Evolutionary conservation across 2,888 invertebrate genomes (phyloP).

Genomic region (Drosophila dives): DNA sequence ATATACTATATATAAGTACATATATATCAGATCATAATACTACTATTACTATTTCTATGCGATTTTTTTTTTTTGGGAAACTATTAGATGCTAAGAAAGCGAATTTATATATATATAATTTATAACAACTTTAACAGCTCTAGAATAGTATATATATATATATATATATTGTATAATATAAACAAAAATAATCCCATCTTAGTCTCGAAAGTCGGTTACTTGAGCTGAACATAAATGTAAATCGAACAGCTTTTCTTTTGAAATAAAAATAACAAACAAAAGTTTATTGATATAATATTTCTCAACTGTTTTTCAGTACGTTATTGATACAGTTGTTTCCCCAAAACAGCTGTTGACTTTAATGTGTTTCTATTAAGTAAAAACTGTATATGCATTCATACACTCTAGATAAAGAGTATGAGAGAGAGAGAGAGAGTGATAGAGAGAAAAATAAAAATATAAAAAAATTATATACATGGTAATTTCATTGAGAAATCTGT

Average conservation of each 20-base stretch:
- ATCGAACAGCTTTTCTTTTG: neutral
- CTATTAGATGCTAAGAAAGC: neutral
- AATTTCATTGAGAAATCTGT: slow-evolving; percentile 10
- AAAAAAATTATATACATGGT: slow-evolving; percentile 4
- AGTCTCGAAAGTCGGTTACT: neutral
- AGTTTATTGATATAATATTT: slow-evolving; percentile 13
- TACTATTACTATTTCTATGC: neutral
- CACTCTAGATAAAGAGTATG: neutral
- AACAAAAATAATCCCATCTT: rapidly evolving
- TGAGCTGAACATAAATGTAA: neutral
- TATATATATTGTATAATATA: neutral
- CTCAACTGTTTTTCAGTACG: slow-evolving; percentile 4
- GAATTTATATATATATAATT: neutral
- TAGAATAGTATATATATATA: neutral
- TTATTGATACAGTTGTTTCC: slow-evolving; percentile 60
- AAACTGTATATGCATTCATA: neutral
- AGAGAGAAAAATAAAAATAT: neutral
- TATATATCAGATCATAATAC: neutral
- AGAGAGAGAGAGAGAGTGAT: neutral
- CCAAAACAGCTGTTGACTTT: slow-evolving; percentile 46
- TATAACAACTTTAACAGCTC: neutral
- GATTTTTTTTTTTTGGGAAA: neutral
- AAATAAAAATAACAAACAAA: neutral
- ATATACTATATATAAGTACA: neutral
- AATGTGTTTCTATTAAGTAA: slow-evolving; percentile 44